phyloP scores from a whole-genome alignment of 2,113 vertebrate species.

The Taxidea taxus region DNA sequence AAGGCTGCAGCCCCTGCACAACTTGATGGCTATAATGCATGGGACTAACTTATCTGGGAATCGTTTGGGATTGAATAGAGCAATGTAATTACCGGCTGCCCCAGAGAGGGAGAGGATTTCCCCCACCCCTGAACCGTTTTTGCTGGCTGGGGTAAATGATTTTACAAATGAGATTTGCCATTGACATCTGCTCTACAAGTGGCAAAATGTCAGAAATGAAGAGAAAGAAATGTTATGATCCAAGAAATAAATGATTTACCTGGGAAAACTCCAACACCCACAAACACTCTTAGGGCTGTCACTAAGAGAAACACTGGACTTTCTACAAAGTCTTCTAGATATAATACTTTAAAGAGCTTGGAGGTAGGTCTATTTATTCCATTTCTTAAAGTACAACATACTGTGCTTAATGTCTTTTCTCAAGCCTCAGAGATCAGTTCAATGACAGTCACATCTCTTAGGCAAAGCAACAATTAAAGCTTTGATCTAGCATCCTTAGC shows the following conservation, averaged over 20 bases:
- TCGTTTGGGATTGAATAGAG: background rate
- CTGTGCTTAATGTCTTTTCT: background rate
- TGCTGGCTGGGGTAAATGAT: no score
- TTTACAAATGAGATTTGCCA: background rate
- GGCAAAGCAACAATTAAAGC: background rate
- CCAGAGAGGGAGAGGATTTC: background rate
- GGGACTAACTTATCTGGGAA: background rate
- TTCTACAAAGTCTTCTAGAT: background rate
- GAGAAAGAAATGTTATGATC: background rate
- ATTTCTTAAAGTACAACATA: background rate
- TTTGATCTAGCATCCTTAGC: background rate
- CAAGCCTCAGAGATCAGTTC: no score
- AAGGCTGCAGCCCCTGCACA: background rate
- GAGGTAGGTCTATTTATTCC: background rate
- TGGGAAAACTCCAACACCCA: background rate
- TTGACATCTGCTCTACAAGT: background rate
- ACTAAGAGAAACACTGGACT: background rate
- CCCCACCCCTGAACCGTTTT: background rate
- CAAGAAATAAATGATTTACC: background rate
- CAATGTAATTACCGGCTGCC: background rate
- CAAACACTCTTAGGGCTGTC: background rate
- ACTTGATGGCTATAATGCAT: background rate
- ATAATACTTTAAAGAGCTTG: background rate
- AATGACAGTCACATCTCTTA: background rate
- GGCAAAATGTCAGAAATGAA: background rate